Evolutionary conservation across 2,113 vertebrate species (phyloP).

Genomic region (Tauraco erythrolophus): DNA sequence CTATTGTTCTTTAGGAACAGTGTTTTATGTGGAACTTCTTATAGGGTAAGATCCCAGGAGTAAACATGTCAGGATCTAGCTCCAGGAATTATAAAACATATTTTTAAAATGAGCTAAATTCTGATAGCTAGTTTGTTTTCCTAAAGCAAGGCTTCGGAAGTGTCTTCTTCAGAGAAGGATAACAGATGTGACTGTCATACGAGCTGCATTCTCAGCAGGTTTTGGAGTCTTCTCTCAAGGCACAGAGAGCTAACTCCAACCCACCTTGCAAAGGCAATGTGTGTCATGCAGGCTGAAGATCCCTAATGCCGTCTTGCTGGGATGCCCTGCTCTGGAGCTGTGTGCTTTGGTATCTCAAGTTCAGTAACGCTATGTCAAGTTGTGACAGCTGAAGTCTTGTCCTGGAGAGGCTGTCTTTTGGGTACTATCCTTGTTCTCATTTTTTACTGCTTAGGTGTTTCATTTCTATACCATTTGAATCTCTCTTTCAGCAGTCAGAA

Average conservation of each 20-base stretch:
- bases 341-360: not conserved
- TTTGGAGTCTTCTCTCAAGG: not conserved
- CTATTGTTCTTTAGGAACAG: not conserved
- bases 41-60: not conserved
- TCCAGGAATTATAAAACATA: not conserved
- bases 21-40: not conserved
- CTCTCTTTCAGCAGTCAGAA: not conserved
- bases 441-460: not conserved
- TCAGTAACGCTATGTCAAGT: not conserved
- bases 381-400: not conserved
- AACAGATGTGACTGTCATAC: not conserved
- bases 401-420: not conserved
- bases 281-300: not conserved
- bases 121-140: not conserved
- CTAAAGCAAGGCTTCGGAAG: not conserved
- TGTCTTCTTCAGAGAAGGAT: not conserved
- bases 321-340: not conserved
- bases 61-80: not conserved
- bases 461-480: not conserved
- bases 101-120: not conserved
- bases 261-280: not conserved
- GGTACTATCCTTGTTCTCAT: not conserved
- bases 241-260: not conserved
- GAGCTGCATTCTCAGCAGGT: not conserved
- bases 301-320: not conserved